Conservation (phyloP, 2,797 vertebrate genomes). For the Pteronotus mesoamericanus region DNA sequence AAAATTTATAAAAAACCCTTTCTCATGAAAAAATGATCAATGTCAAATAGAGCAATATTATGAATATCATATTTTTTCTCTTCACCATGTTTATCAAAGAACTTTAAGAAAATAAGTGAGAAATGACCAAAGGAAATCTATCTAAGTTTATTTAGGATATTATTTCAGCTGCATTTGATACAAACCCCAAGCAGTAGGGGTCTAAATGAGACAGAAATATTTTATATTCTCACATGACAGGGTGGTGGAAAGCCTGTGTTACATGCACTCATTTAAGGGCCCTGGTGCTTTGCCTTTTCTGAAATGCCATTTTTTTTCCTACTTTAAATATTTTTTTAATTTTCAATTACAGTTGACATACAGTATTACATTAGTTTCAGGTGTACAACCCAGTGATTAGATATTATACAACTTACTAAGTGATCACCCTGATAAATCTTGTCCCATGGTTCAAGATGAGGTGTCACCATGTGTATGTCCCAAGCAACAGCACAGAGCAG, state of each 20-base stretch:
- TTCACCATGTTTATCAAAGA: conserved; percentile 41
- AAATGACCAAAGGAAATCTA: neutral
- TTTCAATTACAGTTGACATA: neutral
- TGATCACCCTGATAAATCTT: neutral
- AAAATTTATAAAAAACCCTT: conserved; percentile 42
- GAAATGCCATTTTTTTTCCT: neutral
- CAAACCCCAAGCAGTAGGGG: neutral
- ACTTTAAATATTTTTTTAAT: neutral
- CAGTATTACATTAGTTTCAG: neutral
- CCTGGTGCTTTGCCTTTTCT: neutral
- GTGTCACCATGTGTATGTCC: neutral
- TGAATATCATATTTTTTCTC: neutral
- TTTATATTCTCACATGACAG: neutral
- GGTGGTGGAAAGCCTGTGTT: neutral
- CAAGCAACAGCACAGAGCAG: neutral
- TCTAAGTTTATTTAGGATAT: neutral
- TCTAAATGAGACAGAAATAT: neutral
- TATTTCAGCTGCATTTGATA: neutral
- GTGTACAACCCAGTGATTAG: neutral
- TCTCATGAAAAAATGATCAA: conserved; percentile 41
- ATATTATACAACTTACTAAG: neutral
- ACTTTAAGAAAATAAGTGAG: neutral
- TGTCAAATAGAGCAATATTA: neutral
- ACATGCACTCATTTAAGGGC: neutral
- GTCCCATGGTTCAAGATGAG: neutral